Evolutionary conservation across 2,797 vertebrate species (phyloP).

Genomic region (Poeciliopsis paucimaculata): DNA sequence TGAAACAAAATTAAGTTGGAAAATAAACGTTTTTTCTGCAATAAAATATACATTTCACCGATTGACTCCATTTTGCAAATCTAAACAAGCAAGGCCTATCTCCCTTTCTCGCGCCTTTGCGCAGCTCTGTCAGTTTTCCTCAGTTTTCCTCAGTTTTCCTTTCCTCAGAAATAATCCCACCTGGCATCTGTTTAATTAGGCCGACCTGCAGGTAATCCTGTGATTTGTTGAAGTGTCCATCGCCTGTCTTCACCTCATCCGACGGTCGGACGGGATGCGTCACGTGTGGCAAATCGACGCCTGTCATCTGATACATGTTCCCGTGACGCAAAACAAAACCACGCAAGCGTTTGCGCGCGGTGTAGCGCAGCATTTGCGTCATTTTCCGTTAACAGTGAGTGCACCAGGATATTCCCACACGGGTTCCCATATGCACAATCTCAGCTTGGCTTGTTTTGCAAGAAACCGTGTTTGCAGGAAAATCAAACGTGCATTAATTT

Average conservation of each 20-base stretch:
- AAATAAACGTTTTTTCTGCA: background rate
- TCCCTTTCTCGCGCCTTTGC: slow-evolving; percentile 81
- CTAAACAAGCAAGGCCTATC: slow-evolving; percentile 56
- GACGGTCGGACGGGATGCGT: slow-evolving; percentile 78
- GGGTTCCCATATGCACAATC: background rate
- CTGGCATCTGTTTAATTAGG: slow-evolving; percentile 96
- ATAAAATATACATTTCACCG: background rate
- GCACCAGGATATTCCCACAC: slow-evolving; percentile 1
- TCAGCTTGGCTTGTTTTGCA: slow-evolving; percentile 16
- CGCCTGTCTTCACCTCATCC: slow-evolving; percentile 74
- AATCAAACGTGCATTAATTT: slow-evolving; percentile 44
- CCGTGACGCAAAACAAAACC: slow-evolving; percentile 40
- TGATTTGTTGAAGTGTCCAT: slow-evolving; percentile 92
- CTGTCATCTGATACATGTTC: slow-evolving; percentile 36
- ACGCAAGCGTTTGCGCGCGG: slow-evolving; percentile 26
- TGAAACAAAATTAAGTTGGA: background rate
- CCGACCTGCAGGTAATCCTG: slow-evolving; percentile 92
- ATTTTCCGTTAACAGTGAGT: slow-evolving; percentile 7
- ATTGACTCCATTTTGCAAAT: background rate
- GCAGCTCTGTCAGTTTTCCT: slow-evolving; percentile 86
- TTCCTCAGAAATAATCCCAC: slow-evolving; percentile 86
- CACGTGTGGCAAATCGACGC: slow-evolving; percentile 69
- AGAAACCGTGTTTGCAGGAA: slow-evolving; percentile 30
- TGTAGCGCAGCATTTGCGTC: background rate
- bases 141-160: slow-evolving; percentile 71